Conservation (phyloP, 1,140 invertebrate genomes). For the Hestina assimilis region DNA sequence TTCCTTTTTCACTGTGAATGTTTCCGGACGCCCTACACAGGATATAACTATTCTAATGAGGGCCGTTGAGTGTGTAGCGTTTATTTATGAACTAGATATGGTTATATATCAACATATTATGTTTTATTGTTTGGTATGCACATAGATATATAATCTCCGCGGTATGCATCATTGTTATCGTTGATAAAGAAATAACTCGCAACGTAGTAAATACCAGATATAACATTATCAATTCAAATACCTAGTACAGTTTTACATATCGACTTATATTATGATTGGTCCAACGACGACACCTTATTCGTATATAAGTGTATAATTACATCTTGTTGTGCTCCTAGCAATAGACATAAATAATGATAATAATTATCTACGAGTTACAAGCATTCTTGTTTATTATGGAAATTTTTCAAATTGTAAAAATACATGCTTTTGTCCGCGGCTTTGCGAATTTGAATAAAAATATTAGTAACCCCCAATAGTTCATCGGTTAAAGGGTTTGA, state of each 20-base stretch:
- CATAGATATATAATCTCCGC: no score
- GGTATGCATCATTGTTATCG: not conserved
- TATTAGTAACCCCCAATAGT: no score
- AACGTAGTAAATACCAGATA: not conserved
- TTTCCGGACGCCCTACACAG: no score
- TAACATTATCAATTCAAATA: not conserved
- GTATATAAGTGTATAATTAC: conserved; percentile 8
- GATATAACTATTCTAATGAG: no score
- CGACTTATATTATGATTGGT: conserved; percentile 1
- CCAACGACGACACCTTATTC: conserved; percentile 7
- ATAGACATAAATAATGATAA: conserved; percentile 6
- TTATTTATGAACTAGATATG: no score
- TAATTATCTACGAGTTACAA: not conserved
- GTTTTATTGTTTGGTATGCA: no score
- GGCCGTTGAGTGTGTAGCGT: no score
- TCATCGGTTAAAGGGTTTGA: no score
- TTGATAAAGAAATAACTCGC: not conserved
- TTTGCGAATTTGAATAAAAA: not conserved
- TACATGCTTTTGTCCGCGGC: no score
- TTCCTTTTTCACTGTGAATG: no score
- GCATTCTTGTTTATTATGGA: not conserved
- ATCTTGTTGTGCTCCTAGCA: conserved; percentile 1
- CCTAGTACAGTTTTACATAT: not conserved
- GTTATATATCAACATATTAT: no score
- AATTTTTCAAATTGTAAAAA: no score